Conservation (phyloP, 2,797 vertebrate genomes). For the Pagetopsis macropterus region DNA sequence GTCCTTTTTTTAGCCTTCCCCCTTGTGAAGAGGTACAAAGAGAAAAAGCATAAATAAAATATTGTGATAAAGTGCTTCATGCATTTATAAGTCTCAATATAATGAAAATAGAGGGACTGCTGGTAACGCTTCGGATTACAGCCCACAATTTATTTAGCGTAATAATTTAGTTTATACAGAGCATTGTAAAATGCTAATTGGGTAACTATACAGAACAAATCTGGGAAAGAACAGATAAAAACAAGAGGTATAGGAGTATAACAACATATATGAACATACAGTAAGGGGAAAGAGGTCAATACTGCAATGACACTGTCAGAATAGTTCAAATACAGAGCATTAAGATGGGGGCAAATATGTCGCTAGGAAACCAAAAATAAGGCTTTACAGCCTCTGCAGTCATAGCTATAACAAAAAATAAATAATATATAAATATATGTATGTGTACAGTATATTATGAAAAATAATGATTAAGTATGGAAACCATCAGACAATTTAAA, state of each 20-base stretch:
- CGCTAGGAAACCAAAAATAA: not conserved
- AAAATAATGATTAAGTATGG: not conserved
- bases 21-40: not conserved
- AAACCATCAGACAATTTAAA: not conserved
- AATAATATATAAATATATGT: not conserved
- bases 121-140: constrained; percentile 10
- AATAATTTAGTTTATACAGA: not conserved
- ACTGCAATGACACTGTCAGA: too few relatives aligned
- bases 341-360: not conserved
- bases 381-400: not conserved
- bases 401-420: not conserved
- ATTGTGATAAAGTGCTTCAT: constrained; percentile 45
- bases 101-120: not conserved
- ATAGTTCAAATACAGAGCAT: not conserved
- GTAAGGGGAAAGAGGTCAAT: too few relatives aligned
- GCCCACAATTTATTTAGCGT: not conserved
- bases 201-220: not conserved
- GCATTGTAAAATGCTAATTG: not conserved
- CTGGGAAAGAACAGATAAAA: not conserved
- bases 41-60: constrained; percentile 11
- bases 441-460: too few relatives aligned
- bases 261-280: not conserved
- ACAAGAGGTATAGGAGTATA: not conserved
- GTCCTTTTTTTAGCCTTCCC: constrained; percentile 23
- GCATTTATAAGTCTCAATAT: constrained; percentile 28